Conservation (phyloP, 2,888 invertebrate species). For the Desoria tigrina region DNA sequence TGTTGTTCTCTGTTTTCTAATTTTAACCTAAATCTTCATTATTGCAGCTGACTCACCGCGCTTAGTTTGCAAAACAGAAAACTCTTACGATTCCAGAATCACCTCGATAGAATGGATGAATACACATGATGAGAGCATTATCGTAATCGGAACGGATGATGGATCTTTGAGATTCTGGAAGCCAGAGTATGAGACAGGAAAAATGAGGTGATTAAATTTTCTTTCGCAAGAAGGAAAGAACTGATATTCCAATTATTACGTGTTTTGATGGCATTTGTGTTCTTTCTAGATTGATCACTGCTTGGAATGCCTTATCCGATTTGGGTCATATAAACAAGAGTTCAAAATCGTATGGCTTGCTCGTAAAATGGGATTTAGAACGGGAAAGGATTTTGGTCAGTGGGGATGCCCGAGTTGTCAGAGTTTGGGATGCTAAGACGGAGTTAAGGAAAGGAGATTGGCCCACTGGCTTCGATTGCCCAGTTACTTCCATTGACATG, state of each 20-base stretch:
- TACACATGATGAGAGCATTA: constrained; percentile 75
- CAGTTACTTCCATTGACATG: constrained; percentile 66
- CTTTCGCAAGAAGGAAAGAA: background rate
- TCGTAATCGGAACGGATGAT: constrained; percentile 75
- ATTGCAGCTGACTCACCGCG: constrained; percentile 40
- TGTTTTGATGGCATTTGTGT: no score
- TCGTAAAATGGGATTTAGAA: constrained; percentile 82
- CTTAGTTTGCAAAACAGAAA: constrained; percentile 49
- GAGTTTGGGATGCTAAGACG: constrained; percentile 84
- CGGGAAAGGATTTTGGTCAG: constrained; percentile 76
- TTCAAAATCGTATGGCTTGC: constrained; percentile 61
- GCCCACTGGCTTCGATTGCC: constrained; percentile 73
- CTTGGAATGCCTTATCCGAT: constrained; percentile 82
- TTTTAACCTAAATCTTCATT: background rate
- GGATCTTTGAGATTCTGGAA: constrained; percentile 75
- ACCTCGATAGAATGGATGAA: constrained; percentile 84
- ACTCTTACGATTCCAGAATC: constrained; percentile 64
- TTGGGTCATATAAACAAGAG: constrained; percentile 54
- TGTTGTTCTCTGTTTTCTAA: no score
- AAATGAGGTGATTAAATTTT: constrained; percentile 29
- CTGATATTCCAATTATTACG: no score
- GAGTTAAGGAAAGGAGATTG: constrained; percentile 78
- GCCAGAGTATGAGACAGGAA: constrained; percentile 55
- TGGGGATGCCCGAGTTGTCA: constrained; percentile 73
- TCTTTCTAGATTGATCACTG: constrained; percentile 66